Percentiles rank a stretch among this genome's conserved stretches.
These are phyloP conservation scores for Seriola quinqueradiata DNA, from an alignment of 2,113 vertebrate species.

Conservation along the genomic window DNA sequence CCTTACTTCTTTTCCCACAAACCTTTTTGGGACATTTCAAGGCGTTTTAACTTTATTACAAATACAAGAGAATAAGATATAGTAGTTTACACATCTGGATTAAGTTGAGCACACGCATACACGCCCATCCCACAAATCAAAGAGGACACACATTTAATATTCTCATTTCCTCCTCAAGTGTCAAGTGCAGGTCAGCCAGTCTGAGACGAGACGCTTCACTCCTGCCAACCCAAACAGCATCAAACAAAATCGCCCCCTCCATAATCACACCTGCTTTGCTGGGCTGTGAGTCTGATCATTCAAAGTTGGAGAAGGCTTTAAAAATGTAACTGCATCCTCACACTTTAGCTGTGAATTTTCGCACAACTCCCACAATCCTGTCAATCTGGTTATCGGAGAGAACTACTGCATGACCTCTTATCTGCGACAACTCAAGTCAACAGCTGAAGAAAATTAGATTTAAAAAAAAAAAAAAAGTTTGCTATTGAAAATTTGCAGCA, in stretches of 20 bases:
- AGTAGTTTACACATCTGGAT: background rate
- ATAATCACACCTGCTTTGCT: conserved; percentile 9
- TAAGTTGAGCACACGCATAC: background rate
- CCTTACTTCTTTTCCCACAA: conserved; percentile 1
- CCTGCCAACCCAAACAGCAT: background rate
- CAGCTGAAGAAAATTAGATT: no score
- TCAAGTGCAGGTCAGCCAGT: conserved; percentile 22
- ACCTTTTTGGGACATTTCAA: conserved; percentile 4
- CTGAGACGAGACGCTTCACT: background rate
- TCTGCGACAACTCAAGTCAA: background rate
- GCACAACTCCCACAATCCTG: background rate
- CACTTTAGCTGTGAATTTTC: conserved; percentile 27
- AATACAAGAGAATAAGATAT: background rate
- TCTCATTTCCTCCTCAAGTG: conserved; percentile 6
- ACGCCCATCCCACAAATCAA: background rate
- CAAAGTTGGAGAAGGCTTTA: background rate
- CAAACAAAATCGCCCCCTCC: background rate
- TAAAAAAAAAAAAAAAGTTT: no score
- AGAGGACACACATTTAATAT: conserved; percentile 7
- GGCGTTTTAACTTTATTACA: background rate
- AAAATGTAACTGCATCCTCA: background rate
- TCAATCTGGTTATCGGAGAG: background rate
- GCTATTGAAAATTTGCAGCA: no score
- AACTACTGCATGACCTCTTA: background rate
- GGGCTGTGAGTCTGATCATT: background rate